These are phyloP conservation scores for Diaphora mendica DNA, from an alignment of 2,888 invertebrate genomes.

Conservation along the genomic window DNA sequence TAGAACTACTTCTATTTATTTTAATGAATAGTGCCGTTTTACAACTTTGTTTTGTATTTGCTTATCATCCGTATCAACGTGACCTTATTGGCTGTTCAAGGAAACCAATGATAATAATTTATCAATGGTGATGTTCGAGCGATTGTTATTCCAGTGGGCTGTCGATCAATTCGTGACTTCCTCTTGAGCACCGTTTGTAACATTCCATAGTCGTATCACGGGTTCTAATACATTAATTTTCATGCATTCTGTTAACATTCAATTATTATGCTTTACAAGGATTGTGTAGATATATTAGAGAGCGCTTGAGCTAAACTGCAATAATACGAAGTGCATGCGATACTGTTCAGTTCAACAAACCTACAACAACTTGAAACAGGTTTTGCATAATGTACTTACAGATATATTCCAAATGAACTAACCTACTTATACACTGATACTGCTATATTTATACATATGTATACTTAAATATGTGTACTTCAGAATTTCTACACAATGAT, in stretches of 20 bases:
- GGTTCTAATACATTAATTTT: conserved; percentile 37
- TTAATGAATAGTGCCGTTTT: conserved; percentile 21
- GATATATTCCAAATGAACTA: conserved; percentile 8
- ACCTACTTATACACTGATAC: neutral
- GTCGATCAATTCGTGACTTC: conserved; percentile 39
- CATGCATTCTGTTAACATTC: neutral
- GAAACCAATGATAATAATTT: conserved; percentile 29
- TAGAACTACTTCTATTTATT: conserved; percentile 4
- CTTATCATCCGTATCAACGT: conserved; percentile 46
- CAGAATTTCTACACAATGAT: neutral
- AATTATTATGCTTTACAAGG: conserved; percentile 13
- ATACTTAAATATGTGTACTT: neutral
- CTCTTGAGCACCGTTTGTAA: conserved; percentile 27
- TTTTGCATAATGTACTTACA: conserved; percentile 12
- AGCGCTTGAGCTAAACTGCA: conserved; percentile 1
- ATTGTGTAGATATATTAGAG: neutral
- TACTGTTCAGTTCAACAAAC: conserved; percentile 11
- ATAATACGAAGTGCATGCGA: neutral
- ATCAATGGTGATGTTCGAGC: conserved; percentile 28
- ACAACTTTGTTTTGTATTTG: conserved; percentile 37
- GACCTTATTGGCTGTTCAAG: conserved; percentile 36
- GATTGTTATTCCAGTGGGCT: conserved; percentile 31
- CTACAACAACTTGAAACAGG: conserved; percentile 10
- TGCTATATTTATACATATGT: neutral
- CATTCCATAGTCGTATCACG: conserved; percentile 44